Evolutionary conservation across 2,888 invertebrate species (phyloP), one percentile per base, ranked within the genome.

Genomic region (Geotrupes spiniger): DNA sequence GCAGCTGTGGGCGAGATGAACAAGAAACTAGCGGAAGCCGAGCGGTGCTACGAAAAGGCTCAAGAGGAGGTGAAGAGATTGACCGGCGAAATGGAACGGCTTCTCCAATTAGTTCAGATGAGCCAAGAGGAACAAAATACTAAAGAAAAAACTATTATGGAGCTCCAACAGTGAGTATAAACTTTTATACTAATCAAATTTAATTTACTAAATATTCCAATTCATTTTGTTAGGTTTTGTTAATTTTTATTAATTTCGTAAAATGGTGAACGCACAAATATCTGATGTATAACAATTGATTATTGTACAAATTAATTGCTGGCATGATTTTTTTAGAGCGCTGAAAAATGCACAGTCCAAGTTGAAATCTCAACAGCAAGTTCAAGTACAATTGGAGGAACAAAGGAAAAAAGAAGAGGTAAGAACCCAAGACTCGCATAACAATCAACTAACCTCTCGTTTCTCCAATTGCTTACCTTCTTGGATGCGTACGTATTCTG

Each of bases 91-190:
- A 90, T 91, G 63, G 92, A 93, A 72, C 78, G 92, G 61, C 76
- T 94, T 59, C 76, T 94, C 63, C 89, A 92, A 70, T 78, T 93
- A 56, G 89, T 94, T 66, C 91, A 92, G 76, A 92, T 92, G 89
- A 89, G 90, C 61, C 93, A 93, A 68, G 93, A 93, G 69, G 92
- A 93, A 70, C 92, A 92, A 73, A 92, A 92, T 68, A 81, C 87
- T 63, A 93, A 93, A 74, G 93, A 93, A 72, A 92, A 92, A 73
- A 86, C 87, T 73, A 92, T 94, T 63, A 85, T 88, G 79, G 92
- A 93, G 71, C 79, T 94, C 72, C 91, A 92, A 80, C 91, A 92
- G 93, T 93, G 68, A 80, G 87, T 81, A 52, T 54, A 10, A 33
- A 25, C 47, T n/a, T n/a, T n/a, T n/a, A n/a, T n/a, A n/a, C n/a